These are phyloP conservation scores for Paramormyrops hopkinsi DNA, from an alignment of 2,797 vertebrate genomes.

Conservation along the genomic window DNA sequence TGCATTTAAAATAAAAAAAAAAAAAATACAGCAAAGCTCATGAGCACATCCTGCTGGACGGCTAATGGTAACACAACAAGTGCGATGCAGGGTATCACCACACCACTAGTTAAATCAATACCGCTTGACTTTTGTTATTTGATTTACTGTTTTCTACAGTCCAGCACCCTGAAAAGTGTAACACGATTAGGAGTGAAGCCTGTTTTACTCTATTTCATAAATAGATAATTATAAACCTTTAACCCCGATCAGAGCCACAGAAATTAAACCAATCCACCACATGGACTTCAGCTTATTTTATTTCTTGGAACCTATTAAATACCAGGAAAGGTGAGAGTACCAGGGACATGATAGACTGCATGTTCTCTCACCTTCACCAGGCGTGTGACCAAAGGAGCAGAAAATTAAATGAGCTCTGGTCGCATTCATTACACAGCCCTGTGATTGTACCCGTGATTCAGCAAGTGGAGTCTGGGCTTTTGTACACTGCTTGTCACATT, in stretches of 20 bases:
- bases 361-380: not conserved
- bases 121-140: not conserved
- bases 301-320: not conserved
- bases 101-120: not conserved
- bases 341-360: not conserved
- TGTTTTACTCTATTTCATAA: not conserved
- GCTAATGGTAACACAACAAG: not conserved
- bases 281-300: not conserved
- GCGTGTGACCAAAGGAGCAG: not conserved
- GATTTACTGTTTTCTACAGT: not conserved
- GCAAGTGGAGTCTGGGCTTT: not conserved
- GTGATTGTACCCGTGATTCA: not conserved
- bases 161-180: not conserved
- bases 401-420: not conserved
- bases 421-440: not conserved
- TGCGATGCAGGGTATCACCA: not conserved
- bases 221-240: not conserved
- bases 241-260: not conserved
- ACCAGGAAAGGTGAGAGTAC: not conserved
- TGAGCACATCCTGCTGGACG: not conserved
- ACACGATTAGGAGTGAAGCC: not conserved
- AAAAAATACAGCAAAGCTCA: not conserved
- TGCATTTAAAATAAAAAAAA: not conserved
- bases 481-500: not conserved
- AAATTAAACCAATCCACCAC: not conserved